phyloP scores from a whole-genome alignment of 2,888 invertebrate species.

The Leptinotarsa rubiginosa region DNA sequence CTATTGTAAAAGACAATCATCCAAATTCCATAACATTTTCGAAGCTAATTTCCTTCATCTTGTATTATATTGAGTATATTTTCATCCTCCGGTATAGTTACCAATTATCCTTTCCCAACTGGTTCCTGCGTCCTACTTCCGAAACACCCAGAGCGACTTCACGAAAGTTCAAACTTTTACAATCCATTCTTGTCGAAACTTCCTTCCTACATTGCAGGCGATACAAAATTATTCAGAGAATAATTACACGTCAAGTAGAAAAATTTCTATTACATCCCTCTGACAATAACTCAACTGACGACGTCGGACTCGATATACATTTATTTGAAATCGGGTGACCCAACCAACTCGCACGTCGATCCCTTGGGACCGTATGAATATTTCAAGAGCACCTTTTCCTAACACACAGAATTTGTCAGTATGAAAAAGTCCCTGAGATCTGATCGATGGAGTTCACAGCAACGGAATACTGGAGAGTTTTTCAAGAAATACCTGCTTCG shows the following conservation, averaged over 20 bases:
- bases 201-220: neutral
- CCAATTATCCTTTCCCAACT: neutral
- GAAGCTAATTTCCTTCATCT: no score
- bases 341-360: neutral
- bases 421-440: neutral
- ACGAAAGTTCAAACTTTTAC: neutral
- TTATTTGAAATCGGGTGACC: conserved; percentile 17
- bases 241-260: neutral
- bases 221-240: conserved; percentile 11
- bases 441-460: conserved; percentile 14
- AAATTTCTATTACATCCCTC: neutral
- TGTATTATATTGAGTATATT: no score
- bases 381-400: conserved; percentile 17
- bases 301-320: conserved; percentile 3
- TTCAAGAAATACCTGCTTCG: no score
- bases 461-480: neutral
- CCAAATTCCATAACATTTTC: no score
- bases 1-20: no score
- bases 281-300: conserved; percentile 16
- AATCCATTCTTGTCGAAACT: conserved; percentile 6
- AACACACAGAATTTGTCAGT: conserved; percentile 18
- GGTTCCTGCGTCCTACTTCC: neutral
- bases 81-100: neutral
- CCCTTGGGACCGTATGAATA: conserved; percentile 11
- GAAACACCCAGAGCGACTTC: neutral